A percentile compares a stretch with the other conserved stretches of the same genome.
Conservation (phyloP, 2,113 vertebrate species). For the Euleptes europaea region DNA sequence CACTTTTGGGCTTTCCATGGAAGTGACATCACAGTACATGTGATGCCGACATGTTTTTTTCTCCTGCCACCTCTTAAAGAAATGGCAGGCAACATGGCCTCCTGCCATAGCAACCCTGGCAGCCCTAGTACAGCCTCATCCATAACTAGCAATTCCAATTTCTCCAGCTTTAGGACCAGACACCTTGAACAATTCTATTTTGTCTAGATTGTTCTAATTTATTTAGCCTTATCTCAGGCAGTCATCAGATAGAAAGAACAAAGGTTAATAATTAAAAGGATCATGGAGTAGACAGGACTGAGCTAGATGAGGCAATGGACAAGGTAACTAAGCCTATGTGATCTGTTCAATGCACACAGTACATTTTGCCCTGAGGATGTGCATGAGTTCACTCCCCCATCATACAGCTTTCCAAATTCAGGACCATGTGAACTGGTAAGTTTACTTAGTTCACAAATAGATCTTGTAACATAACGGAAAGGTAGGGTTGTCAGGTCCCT, state of each 20-base stretch:
- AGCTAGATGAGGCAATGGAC: not conserved
- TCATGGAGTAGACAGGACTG: not conserved
- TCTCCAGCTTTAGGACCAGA: not conserved
- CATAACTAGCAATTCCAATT: not conserved
- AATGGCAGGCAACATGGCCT: too few relatives aligned
- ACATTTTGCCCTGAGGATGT: not conserved
- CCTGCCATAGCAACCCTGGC: too few relatives aligned
- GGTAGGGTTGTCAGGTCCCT: too few relatives aligned
- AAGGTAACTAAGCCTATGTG: too few relatives aligned
- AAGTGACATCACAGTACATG: too few relatives aligned
- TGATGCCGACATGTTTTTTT: too few relatives aligned
- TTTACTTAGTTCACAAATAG: not conserved
- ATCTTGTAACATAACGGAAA: not conserved
- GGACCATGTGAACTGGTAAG: not conserved
- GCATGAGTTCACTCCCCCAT: not conserved
- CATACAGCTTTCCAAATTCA: not conserved
- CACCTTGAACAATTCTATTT: too few relatives aligned
- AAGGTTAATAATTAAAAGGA: not conserved
- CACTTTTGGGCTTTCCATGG: too few relatives aligned
- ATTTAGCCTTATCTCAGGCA: not conserved
- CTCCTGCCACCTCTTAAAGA: too few relatives aligned
- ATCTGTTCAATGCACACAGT: not conserved
- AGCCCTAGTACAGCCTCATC: not conserved
- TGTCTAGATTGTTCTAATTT: not conserved
- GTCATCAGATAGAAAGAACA: not conserved